phyloP scores from a whole-genome alignment of 2,797 vertebrate genomes.

The Pitangus sulphuratus region DNA sequence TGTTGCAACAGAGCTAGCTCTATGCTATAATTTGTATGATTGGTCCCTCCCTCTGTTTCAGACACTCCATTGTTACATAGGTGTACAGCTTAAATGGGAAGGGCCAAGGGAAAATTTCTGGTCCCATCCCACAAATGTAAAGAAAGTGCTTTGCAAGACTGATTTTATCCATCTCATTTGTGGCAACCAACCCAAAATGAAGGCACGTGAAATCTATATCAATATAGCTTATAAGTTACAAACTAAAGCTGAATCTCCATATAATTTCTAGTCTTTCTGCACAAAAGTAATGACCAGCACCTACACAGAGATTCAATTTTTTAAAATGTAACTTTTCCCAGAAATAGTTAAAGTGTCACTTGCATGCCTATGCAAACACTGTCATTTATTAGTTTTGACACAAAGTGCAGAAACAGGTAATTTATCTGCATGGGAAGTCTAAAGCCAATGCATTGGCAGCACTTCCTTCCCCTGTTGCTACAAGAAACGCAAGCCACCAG shows the following conservation, averaged over 20 bases:
- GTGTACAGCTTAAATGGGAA: not conserved
- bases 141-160: constrained; percentile 43
- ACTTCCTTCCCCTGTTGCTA: not conserved
- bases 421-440: not conserved
- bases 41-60: not conserved
- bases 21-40: not conserved
- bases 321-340: not conserved
- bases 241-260: constrained; percentile 39
- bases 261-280: constrained; percentile 27
- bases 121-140: not conserved
- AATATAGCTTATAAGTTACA: constrained; percentile 47
- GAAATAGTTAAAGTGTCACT: not conserved
- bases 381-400: not conserved
- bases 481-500: not conserved
- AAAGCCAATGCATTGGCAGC: not conserved
- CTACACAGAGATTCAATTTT: not conserved
- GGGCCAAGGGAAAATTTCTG: not conserved
- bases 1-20: constrained; percentile 14
- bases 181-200: constrained; percentile 59
- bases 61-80: not conserved
- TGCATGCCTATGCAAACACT: not conserved
- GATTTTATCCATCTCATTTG: not conserved
- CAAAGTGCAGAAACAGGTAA: not conserved
- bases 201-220: constrained; percentile 58
- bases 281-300: constrained; percentile 32